Percentiles rank a stretch among this genome's conserved stretches.
Evolutionary conservation across 2,113 vertebrate species (phyloP).

Genomic region (Drymodes brunneopygia): DNA sequence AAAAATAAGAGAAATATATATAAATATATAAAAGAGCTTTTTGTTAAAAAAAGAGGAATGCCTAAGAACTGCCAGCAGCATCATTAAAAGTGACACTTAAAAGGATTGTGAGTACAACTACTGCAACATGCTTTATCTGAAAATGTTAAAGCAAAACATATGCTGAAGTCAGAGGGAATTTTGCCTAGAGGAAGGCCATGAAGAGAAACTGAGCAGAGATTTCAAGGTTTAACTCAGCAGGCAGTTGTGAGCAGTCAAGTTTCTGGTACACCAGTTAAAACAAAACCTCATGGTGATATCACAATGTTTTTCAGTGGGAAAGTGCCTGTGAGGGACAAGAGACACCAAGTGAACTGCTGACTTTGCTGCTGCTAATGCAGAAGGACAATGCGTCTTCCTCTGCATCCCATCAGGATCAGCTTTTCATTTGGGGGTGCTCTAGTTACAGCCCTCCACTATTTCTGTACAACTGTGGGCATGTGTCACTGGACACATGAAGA

Average conservation of each 20-base stretch:
- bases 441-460: background rate
- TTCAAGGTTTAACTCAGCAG: background rate
- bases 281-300: background rate
- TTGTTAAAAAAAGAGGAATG: background rate
- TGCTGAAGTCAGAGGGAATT: background rate
- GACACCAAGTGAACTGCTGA: background rate
- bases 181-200: background rate
- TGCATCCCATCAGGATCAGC: background rate
- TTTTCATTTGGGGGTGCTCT: background rate
- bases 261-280: background rate
- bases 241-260: background rate
- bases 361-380: background rate
- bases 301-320: background rate
- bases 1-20: background rate
- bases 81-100: conserved; percentile 18
- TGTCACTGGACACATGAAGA: background rate
- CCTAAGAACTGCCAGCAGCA: background rate
- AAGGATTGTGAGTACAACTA: background rate
- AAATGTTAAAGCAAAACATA: conserved; percentile 30
- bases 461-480: accelerated
- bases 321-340: background rate
- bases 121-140: conserved; percentile 14
- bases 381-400: background rate
- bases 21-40: background rate
- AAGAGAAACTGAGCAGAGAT: background rate